Evolutionary conservation across 1,140 invertebrate genomes (phyloP).

Genomic region (Atta colombica): DNA sequence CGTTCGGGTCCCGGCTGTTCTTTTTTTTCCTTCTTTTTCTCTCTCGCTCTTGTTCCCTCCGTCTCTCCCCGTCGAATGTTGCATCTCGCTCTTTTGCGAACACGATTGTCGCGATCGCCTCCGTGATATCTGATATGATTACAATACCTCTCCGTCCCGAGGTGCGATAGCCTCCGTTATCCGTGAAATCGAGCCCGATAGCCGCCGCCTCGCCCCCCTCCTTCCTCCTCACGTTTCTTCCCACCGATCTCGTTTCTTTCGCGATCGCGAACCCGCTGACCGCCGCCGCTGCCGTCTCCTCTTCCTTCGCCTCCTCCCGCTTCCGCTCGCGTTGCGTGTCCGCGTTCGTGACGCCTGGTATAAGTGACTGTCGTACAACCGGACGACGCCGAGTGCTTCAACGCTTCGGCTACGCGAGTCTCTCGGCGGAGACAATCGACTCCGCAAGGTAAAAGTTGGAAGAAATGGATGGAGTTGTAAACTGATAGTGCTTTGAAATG

Average conservation of each 20-base stretch:
- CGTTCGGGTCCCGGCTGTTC: not conserved
- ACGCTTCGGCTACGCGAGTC: not conserved
- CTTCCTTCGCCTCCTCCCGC: not conserved
- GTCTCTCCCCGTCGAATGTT: not conserved
- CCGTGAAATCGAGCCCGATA: not conserved
- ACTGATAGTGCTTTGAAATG: not conserved
- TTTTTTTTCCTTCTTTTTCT: not conserved
- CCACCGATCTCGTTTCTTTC: not conserved
- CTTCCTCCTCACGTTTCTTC: fast-evolving
- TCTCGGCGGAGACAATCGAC: not conserved
- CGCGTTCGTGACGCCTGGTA: constrained; percentile 17
- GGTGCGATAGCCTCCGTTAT: constrained; percentile 6
- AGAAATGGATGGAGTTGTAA: not conserved
- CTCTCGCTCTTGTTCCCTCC: too few relatives aligned
- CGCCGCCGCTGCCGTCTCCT: not conserved
- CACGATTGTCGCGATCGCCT: not conserved
- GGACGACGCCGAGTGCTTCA: constrained; percentile 6
- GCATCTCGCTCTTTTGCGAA: not conserved
- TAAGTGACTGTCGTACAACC: constrained; percentile 12
- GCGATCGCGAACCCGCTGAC: not conserved
- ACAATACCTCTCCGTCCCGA: not conserved
- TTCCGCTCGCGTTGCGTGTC: not conserved
- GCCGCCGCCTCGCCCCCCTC: not conserved
- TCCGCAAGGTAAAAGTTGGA: not conserved
- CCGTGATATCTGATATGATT: not conserved